These are phyloP conservation scores for Zaprionus lineosus DNA, from an alignment of 2,888 invertebrate genomes.

Conservation along the genomic window DNA sequence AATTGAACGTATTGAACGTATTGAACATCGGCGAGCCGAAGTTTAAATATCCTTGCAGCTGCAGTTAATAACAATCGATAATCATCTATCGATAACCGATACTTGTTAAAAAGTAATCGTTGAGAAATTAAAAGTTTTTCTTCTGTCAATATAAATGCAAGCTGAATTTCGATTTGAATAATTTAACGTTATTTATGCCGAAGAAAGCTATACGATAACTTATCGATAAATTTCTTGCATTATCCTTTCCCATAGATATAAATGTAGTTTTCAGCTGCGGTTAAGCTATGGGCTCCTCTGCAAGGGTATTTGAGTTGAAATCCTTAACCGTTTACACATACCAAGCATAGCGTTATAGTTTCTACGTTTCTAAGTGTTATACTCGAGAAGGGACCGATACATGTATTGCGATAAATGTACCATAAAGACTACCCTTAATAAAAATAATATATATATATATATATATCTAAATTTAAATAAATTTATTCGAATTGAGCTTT, in stretches of 20 bases:
- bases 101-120: not conserved
- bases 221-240: no score
- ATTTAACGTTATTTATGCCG: no score
- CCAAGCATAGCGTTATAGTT: conserved; percentile 37
- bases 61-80: no score
- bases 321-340: not conserved
- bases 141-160: no score
- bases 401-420: conserved; percentile 32
- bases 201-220: no score
- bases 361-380: conserved; percentile 35
- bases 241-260: no score
- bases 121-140: not conserved
- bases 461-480: not conserved
- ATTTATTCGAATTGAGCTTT: not conserved
- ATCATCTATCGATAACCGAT: no score
- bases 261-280: no score
- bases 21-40: conserved; percentile 12
- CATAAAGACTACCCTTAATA: conserved; percentile 23
- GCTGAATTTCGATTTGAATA: no score
- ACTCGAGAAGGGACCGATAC: conserved; percentile 34
- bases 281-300: no score
- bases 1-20: no score
- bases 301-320: not conserved
- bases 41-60: conserved; percentile 28
- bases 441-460: conserved; percentile 1